Evolutionary conservation across 2,888 invertebrate genomes (phyloP).

Genomic region (Tachystola acroxantha): DNA sequence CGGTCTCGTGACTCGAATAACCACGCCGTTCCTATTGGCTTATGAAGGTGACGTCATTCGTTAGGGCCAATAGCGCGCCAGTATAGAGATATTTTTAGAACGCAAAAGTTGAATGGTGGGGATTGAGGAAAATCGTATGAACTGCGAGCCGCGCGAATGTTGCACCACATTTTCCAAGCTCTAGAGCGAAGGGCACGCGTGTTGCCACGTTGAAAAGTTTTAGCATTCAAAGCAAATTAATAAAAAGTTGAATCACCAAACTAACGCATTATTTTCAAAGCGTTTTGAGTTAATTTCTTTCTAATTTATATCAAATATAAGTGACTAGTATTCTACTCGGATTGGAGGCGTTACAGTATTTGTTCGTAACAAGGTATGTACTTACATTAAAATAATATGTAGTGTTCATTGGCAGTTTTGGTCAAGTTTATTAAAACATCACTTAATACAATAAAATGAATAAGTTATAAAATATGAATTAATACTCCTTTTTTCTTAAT

Average conservation of each 20-base stretch:
- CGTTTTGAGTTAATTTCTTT: background rate
- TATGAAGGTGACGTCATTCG: constrained; percentile 53
- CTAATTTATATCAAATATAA: constrained; percentile 8
- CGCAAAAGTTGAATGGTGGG: constrained; percentile 46
- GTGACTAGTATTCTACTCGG: constrained; percentile 21
- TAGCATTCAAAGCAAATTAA: background rate
- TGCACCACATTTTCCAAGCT: constrained; percentile 66
- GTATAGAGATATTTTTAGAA: constrained; percentile 64
- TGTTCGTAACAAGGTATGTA: constrained; percentile 47
- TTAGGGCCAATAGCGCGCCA: constrained; percentile 40
- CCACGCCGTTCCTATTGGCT: constrained; percentile 42
- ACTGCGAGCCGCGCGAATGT: constrained; percentile 36
- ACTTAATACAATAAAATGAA: too few species aligned
- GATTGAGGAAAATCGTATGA: constrained; percentile 58
- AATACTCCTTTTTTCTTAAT: too few species aligned
- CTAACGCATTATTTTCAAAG: background rate
- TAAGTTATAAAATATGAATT: too few species aligned
- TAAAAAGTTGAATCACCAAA: background rate
- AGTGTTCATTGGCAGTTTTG: too few species aligned
- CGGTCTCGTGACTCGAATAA: constrained; percentile 56
- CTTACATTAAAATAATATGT: too few species aligned
- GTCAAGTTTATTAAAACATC: too few species aligned
- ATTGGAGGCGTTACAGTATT: constrained; percentile 41
- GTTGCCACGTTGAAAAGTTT: constrained; percentile 18
- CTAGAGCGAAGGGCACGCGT: constrained; percentile 39